Percentiles rank a stretch among this genome's conserved stretches.
Conservation (phyloP, 2,888 invertebrate genomes). For the Diarsia brunnea region DNA sequence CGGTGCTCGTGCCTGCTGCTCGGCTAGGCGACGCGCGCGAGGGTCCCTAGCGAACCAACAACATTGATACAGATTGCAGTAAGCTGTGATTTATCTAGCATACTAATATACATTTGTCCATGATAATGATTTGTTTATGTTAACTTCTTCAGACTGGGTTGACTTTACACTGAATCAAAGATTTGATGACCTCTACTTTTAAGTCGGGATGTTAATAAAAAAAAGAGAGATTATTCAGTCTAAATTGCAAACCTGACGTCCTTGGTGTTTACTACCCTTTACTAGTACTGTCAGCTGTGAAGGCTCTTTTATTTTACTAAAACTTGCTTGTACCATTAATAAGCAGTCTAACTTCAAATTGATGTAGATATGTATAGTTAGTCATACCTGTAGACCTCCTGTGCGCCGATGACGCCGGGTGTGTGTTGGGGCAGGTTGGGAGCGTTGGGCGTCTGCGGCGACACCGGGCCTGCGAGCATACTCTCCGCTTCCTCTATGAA, state of each 20-base stretch:
- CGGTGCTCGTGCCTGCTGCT: constrained; percentile 93
- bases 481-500: constrained; percentile 92
- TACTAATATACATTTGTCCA: too few relatives aligned
- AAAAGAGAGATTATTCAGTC: not conserved
- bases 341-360: not conserved
- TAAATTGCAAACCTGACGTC: not conserved
- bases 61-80: not conserved
- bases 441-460: constrained; percentile 90
- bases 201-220: not conserved
- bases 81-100: too few relatives aligned
- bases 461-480: constrained; percentile 94
- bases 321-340: not conserved
- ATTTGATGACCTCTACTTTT: not conserved
- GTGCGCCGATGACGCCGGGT: constrained; percentile 99
- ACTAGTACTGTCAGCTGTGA: not conserved
- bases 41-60: constrained; percentile 93
- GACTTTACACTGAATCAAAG: not conserved
- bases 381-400: constrained; percentile 97
- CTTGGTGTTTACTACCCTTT: not conserved
- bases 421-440: constrained; percentile 92
- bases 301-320: not conserved
- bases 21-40: constrained; percentile 95
- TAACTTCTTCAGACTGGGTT: not conserved
- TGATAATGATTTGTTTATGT: too few relatives aligned
- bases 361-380: not conserved